Evolutionary conservation across 2,888 invertebrate genomes (phyloP).

Genomic region (Hypomecis punctinalis): DNA sequence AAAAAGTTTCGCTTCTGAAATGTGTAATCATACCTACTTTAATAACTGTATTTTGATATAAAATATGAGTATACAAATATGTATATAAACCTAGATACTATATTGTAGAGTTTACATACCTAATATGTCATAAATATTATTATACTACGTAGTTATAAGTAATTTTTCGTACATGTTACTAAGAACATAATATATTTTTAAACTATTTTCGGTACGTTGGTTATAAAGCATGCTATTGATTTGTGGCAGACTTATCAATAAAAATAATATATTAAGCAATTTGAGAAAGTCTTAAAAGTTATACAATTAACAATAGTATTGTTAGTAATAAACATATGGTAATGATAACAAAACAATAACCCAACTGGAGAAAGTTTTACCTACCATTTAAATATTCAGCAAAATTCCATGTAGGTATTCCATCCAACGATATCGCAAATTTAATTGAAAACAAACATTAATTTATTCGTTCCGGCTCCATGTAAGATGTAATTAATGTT

Average conservation of each 20-base stretch:
- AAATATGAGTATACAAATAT: too few species aligned
- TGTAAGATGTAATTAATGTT: slow-evolving; percentile 77
- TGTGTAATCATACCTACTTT: neutral
- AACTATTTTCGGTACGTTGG: too few species aligned
- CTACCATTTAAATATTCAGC: slow-evolving; percentile 75
- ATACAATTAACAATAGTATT: neutral
- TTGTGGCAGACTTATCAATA: too few species aligned
- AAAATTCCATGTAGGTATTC: slow-evolving; percentile 62
- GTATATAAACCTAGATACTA: too few species aligned
- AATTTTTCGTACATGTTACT: too few species aligned
- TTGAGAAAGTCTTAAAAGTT: neutral
- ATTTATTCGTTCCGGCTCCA: slow-evolving; percentile 77
- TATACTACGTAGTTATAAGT: too few species aligned
- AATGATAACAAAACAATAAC: slow-evolving; percentile 33
- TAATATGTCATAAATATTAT: too few species aligned
- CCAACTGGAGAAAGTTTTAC: slow-evolving; percentile 56
- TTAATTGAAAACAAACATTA: slow-evolving; percentile 69
- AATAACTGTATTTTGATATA: neutral
- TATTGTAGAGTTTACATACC: neutral
- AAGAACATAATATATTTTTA: too few species aligned
- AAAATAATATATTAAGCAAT: neutral
- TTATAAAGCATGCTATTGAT: too few species aligned
- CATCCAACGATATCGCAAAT: slow-evolving; percentile 56
- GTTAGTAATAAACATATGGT: neutral
- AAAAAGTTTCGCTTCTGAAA: slow-evolving; percentile 19